These are phyloP conservation scores for Campoplex capitator DNA, from an alignment of 2,888 invertebrate species.

Conservation along the genomic window DNA sequence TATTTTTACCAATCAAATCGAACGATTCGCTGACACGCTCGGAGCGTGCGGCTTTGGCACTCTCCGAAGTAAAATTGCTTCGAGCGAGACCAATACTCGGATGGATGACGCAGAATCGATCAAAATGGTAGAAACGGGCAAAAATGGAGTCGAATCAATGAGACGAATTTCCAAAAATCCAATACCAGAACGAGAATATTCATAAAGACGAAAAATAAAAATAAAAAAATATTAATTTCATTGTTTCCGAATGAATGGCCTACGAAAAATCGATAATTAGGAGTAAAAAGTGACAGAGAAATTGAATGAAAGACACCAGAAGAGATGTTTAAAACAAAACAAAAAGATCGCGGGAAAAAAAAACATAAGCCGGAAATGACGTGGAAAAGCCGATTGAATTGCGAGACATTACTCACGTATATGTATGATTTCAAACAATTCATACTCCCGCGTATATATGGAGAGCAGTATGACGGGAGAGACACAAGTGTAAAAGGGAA, in stretches of 20 bases:
- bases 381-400: conserved; percentile 43
- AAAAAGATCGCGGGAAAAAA: neutral
- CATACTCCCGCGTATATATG: neutral
- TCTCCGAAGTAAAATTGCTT: neutral
- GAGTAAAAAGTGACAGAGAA: neutral
- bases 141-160: neutral
- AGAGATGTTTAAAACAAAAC: neutral
- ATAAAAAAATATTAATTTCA: neutral
- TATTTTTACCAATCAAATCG: neutral
- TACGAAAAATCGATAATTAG: conserved; percentile 1
- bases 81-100: too few species aligned
- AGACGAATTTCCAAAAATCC: neutral
- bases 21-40: too few species aligned
- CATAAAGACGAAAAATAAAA: neutral
- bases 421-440: conserved; percentile 1
- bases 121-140: neutral
- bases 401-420: conserved; percentile 5
- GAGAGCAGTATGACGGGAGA: conserved; percentile 7
- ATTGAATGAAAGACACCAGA: neutral
- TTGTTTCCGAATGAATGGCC: neutral
- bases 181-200: neutral
- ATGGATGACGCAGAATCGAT: neutral
- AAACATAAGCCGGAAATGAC: conserved; percentile 25
- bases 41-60: neutral
- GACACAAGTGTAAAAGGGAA: conserved; percentile 20